Conservation (phyloP, 1,140 invertebrate genomes). For the Scaptomyza graminum region DNA sequence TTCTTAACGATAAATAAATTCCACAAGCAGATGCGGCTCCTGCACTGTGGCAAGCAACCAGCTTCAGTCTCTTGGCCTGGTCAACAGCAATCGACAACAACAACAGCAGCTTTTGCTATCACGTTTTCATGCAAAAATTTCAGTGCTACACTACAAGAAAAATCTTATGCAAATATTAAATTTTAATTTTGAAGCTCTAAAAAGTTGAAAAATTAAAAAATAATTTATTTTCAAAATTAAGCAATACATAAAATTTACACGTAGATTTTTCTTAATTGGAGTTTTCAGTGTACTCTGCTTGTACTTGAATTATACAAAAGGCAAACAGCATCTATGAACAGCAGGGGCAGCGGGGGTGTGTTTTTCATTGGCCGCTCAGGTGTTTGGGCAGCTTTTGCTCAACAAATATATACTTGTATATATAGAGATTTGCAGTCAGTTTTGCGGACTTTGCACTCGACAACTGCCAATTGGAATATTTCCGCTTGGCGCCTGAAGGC, state of each 20-base stretch:
- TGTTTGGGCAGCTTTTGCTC: slow-evolving; percentile 5
- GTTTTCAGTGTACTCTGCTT: slow-evolving; percentile 48
- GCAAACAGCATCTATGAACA: slow-evolving; percentile 13
- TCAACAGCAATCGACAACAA: slow-evolving; percentile 32
- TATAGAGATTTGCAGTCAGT: slow-evolving; percentile 6
- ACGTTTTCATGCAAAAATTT: slow-evolving; percentile 77
- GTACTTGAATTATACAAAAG: slow-evolving; percentile 66
- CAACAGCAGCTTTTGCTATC: slow-evolving; percentile 76
- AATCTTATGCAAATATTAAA: background rate
- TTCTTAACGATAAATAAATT: slow-evolving; percentile 81
- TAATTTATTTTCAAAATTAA: background rate
- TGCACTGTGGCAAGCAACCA: slow-evolving; percentile 26
- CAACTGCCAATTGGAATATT: slow-evolving; percentile 17
- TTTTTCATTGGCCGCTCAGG: slow-evolving; percentile 14
- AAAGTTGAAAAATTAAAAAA: too few relatives aligned
- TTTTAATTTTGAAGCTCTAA: background rate
- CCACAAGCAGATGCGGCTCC: slow-evolving; percentile 75
- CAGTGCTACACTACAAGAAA: slow-evolving; percentile 31
- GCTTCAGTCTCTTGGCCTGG: slow-evolving; percentile 47
- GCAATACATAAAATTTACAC: background rate
- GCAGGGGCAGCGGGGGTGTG: slow-evolving; percentile 1
- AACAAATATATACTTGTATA: background rate
- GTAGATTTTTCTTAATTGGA: too few relatives aligned
- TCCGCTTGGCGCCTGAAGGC: background rate
- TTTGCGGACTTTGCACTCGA: slow-evolving; percentile 13